These are phyloP conservation scores for Abramis brama DNA, from an alignment of 2,113 vertebrate genomes.

Conservation along the genomic window DNA sequence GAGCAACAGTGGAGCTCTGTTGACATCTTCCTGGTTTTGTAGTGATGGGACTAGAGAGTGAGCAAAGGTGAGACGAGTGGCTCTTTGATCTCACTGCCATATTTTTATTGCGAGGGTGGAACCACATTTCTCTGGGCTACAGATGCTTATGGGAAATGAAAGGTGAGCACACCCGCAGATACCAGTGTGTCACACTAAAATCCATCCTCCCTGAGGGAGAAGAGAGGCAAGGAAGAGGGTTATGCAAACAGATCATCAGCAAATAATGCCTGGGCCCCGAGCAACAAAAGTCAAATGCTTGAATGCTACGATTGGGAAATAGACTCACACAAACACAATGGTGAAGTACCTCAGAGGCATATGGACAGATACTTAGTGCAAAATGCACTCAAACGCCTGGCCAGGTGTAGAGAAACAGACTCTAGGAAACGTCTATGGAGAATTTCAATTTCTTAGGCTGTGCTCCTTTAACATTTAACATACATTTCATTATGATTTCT, in stretches of 20 bases:
- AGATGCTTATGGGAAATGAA: constrained; percentile 72
- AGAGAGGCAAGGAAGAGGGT: constrained; percentile 40
- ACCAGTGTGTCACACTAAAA: constrained; percentile 63
- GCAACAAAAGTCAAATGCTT: constrained; percentile 39
- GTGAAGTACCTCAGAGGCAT: constrained; percentile 75
- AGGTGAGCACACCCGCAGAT: constrained; percentile 64
- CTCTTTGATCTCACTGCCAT: constrained; percentile 69
- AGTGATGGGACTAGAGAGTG: constrained; percentile 59
- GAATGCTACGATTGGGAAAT: constrained; percentile 14
- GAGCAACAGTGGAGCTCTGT: constrained; percentile 15
- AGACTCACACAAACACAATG: constrained; percentile 64
- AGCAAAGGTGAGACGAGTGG: constrained; percentile 55
- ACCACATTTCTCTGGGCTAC: constrained; percentile 63
- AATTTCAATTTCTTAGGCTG: neutral
- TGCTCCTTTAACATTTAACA: neutral
- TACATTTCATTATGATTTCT: neutral
- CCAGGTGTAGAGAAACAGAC: constrained; percentile 66
- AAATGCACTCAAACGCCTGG: constrained; percentile 71
- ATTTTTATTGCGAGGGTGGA: constrained; percentile 65
- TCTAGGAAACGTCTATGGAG: neutral
- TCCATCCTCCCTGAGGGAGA: constrained; percentile 57
- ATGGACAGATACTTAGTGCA: constrained; percentile 69
- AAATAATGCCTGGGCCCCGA: constrained; percentile 45
- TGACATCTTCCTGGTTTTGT: constrained; percentile 52
- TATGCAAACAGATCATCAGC: constrained; percentile 38